Evolutionary conservation across 2,888 invertebrate species (phyloP), one percentile per base, ranked within the genome.

Genomic region (Drosophila nr. fundita): DNA sequence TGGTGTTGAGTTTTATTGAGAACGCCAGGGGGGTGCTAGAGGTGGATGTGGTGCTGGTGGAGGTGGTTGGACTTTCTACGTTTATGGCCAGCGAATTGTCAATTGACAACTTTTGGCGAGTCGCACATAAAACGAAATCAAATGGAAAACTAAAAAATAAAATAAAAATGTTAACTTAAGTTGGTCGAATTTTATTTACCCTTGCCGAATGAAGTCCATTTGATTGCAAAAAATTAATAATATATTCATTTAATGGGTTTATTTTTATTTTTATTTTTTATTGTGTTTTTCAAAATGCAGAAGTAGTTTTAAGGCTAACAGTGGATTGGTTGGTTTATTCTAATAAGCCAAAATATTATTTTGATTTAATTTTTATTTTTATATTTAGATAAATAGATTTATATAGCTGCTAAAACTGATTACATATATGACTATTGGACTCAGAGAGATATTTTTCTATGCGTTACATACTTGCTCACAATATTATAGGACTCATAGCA

Each of bases 61-160:
- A 50, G 65, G 10, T 36, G 18, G 54, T 54, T 54, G 54, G 32
- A 42, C 63, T 57, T 61, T 54, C 66, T 64, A 63, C 74, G 78
- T 83, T 86, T 90, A 86, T 88, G 73, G 78, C 80, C 78, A 68
- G 71, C 78, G 71, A 76, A 77, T 71, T 77, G 76, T 72, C 80
- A 68, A 72, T 90, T 87, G 90, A 89, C 90, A 90, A 87, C 75
- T 87, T 87, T 90, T 71, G 77, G 71, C 78, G 75, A 74, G 64
- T 69, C 70, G 71, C 90, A 79, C 78, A 86, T 82, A 85, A 84
- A 89, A 89, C 79, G 86, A 90, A 88, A 79, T 77, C 74, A 91
- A 90, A 90, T 89, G 79, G 80, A 78, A 83, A 81, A 79, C 80
- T 91, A 81, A 81, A 89, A 77, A 79, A 73, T 73, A 62, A 70